Evolutionary conservation across 1,140 invertebrate genomes (phyloP).

Genomic region (Zaprionus ornatus): DNA sequence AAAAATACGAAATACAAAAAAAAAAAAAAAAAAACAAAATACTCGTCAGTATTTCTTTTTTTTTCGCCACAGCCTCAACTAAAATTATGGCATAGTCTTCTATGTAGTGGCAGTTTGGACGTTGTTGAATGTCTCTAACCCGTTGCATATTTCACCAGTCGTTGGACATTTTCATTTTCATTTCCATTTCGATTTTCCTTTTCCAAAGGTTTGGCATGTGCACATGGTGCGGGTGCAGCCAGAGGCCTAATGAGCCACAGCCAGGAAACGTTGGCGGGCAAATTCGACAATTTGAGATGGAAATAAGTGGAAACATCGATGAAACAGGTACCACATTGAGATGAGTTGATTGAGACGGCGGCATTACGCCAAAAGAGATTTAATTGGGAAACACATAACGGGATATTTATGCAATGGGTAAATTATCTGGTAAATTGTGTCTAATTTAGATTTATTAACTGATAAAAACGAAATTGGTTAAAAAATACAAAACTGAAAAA

Average conservation of each 20-base stretch:
- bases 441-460: slow-evolving; percentile 16
- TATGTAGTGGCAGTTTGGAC: slow-evolving; percentile 6
- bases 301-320: slow-evolving; percentile 28
- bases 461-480: neutral
- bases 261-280: slow-evolving; percentile 37
- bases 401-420: slow-evolving; percentile 21
- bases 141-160: slow-evolving; percentile 40
- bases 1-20: slow-evolving; percentile 14
- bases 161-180: slow-evolving; percentile 28
- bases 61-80: slow-evolving; percentile 31
- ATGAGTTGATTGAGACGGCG: slow-evolving; percentile 30
- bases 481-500: neutral
- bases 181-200: slow-evolving; percentile 27
- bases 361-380: slow-evolving; percentile 29
- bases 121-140: slow-evolving; percentile 32
- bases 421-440: slow-evolving; percentile 20
- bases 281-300: slow-evolving; percentile 24
- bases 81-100: slow-evolving; percentile 53
- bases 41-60: slow-evolving; percentile 34
- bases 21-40: slow-evolving; percentile 26
- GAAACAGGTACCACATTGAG: slow-evolving; percentile 22
- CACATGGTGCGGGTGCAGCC: slow-evolving; percentile 48
- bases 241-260: slow-evolving; percentile 48
- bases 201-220: neutral
- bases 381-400: slow-evolving; percentile 36